Conservation (phyloP, 2,113 vertebrate genomes). For the Lophochroa leadbeateri region DNA sequence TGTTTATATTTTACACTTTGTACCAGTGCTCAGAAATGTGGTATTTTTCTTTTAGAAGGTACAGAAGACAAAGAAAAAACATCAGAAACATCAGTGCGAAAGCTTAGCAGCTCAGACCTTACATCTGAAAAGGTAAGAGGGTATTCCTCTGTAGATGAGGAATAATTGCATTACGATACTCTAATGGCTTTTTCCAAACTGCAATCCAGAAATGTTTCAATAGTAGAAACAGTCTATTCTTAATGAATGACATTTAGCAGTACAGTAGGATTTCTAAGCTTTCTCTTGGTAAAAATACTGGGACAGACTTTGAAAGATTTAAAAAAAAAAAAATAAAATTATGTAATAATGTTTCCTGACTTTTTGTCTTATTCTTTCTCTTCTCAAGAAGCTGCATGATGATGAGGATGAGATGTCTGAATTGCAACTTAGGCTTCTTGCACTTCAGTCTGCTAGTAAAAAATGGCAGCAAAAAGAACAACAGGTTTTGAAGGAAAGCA, state of each 20-base stretch:
- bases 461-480: conserved; percentile 98
- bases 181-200: background rate
- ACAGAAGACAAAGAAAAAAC: conserved; percentile 76
- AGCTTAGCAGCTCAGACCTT: conserved; percentile 71
- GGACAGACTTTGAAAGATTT: background rate
- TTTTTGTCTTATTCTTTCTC: background rate
- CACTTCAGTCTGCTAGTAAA: conserved; percentile 96
- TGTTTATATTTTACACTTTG: background rate
- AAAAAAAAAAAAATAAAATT: background rate
- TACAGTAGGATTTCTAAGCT: background rate
- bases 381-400: conserved; percentile 77
- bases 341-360: background rate
- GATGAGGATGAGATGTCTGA: conserved; percentile 97
- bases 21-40: background rate
- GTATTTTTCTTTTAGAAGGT: conserved; percentile 67
- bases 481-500: conserved; percentile 95
- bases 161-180: background rate
- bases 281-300: background rate
- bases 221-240: background rate
- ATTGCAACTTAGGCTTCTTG: conserved; percentile 92
- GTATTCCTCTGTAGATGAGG: background rate
- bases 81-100: conserved; percentile 69
- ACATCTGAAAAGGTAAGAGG: conserved; percentile 78
- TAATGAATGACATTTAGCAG: background rate
- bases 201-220: background rate